Conservation (phyloP, 2,113 vertebrate species). For the Colistium nudipinnis region DNA sequence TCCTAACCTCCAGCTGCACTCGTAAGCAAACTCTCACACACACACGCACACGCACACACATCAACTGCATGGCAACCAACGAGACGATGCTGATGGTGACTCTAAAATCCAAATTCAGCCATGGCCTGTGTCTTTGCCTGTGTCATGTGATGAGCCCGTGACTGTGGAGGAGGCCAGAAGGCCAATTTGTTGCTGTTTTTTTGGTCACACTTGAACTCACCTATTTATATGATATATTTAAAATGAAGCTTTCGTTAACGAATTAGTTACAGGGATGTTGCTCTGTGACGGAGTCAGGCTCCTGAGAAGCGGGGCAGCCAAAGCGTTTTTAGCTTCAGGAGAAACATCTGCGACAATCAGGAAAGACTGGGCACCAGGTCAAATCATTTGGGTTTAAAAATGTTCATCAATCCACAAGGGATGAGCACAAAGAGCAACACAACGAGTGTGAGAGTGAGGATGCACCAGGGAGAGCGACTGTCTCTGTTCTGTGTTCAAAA, state of each 20-base stretch:
- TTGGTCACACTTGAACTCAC: conserved; percentile 35
- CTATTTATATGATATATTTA: conserved; percentile 23
- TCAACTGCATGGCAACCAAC: conserved; percentile 25
- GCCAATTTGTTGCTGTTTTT: conserved; percentile 38
- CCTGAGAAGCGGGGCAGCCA: not conserved
- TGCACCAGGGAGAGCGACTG: not conserved
- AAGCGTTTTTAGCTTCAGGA: conserved; percentile 1
- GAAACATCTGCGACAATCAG: not conserved
- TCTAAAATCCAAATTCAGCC: conserved; percentile 40
- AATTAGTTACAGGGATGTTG: not conserved
- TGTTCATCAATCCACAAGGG: not conserved
- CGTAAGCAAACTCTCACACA: conserved; percentile 22
- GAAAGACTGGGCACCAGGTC: conserved; percentile 2
- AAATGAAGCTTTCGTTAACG: conserved; percentile 14
- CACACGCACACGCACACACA: conserved; percentile 13
- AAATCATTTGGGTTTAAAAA: not conserved
- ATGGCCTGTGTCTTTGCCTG: conserved; percentile 17
- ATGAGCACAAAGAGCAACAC: not conserved
- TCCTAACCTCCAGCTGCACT: conserved; percentile 25
- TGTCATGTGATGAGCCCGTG: conserved; percentile 36
- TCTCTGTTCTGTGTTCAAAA: not conserved
- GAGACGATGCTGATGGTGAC: conserved; percentile 31
- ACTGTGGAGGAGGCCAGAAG: conserved; percentile 5
- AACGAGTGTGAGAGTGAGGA: not conserved
- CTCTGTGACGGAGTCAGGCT: not conserved